A percentile compares a stretch with the other conserved stretches of the same genome.
Conservation (phyloP, 2,797 vertebrate genomes). For the Chelon labrosus region DNA sequence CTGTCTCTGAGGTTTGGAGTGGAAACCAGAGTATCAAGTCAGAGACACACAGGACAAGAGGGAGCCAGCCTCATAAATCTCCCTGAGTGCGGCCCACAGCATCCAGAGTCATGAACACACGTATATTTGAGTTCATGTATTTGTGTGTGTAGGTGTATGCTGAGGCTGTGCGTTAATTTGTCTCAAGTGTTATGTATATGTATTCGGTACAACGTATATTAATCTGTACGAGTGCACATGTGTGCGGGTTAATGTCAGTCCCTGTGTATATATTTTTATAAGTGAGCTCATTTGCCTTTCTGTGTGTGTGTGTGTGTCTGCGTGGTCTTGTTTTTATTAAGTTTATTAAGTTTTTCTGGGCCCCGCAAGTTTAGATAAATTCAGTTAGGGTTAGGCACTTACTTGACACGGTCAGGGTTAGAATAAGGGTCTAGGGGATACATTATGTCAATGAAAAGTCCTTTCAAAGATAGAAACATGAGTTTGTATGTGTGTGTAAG, state of each 20-base stretch:
- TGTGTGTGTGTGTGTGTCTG: neutral
- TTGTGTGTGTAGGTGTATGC: slow-evolving; percentile 4
- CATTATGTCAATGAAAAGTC: too few species aligned
- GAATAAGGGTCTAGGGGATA: neutral
- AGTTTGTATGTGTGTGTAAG: neutral
- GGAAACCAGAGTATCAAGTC: slow-evolving; percentile 77
- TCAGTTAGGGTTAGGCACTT: too few species aligned
- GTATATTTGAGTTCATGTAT: neutral
- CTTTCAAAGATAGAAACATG: too few species aligned
- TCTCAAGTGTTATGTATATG: slow-evolving; percentile 2
- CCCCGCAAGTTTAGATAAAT: too few species aligned
- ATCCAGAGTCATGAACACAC: slow-evolving; percentile 57
- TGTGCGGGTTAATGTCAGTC: neutral
- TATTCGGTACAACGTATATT: slow-evolving; percentile 6
- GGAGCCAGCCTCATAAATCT: slow-evolving; percentile 78
- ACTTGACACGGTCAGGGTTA: too few species aligned
- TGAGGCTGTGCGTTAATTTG: slow-evolving; percentile 1
- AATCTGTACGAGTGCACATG: slow-evolving; percentile 4
- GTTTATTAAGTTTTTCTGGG: too few species aligned
- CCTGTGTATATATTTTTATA: neutral
- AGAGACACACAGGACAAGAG: slow-evolving; percentile 76
- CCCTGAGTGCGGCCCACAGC: slow-evolving; percentile 60
- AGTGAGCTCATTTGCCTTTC: neutral
- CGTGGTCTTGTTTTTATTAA: neutral
- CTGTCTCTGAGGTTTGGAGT: slow-evolving; percentile 74